Percentiles rank a stretch among this genome's conserved stretches.
phyloP scores from a whole-genome alignment of 2,113 vertebrate genomes.

The Ardeotis arabs region DNA sequence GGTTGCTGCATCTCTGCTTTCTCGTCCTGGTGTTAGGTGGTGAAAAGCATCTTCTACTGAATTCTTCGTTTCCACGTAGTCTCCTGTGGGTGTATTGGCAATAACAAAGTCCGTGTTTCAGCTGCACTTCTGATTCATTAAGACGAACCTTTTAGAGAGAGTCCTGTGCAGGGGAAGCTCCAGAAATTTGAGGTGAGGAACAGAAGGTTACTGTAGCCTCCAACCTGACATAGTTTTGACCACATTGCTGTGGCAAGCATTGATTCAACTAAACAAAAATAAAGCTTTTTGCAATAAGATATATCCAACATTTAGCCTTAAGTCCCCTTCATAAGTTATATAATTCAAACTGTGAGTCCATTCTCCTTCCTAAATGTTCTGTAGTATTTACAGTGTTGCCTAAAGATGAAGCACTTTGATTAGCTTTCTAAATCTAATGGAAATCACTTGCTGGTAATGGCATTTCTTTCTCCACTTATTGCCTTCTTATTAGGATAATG shows the following conservation, averaged over 20 bases:
- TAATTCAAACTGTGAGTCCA: constrained; percentile 62
- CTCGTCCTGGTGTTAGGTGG: background rate
- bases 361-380: constrained; percentile 35
- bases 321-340: constrained; percentile 70
- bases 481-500: constrained; percentile 59
- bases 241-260: constrained; percentile 22
- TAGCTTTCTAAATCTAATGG: constrained; percentile 50
- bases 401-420: constrained; percentile 63
- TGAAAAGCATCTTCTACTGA: background rate
- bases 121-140: constrained; percentile 33
- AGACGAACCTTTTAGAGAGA: background rate
- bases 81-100: constrained; percentile 27
- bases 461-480: constrained; percentile 51
- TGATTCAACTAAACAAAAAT: constrained; percentile 39
- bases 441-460: constrained; percentile 43
- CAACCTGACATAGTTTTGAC: background rate
- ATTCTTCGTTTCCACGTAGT: background rate
- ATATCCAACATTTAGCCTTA: constrained; percentile 77
- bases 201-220: constrained; percentile 10
- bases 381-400: constrained; percentile 62
- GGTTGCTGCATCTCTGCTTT: constrained; percentile 20
- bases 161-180: background rate
- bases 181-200: constrained; percentile 29
- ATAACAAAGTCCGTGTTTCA: constrained; percentile 52
- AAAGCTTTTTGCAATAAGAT: constrained; percentile 76